phyloP scores from a whole-genome alignment of 2,113 vertebrate species.

The Passer domesticus region DNA sequence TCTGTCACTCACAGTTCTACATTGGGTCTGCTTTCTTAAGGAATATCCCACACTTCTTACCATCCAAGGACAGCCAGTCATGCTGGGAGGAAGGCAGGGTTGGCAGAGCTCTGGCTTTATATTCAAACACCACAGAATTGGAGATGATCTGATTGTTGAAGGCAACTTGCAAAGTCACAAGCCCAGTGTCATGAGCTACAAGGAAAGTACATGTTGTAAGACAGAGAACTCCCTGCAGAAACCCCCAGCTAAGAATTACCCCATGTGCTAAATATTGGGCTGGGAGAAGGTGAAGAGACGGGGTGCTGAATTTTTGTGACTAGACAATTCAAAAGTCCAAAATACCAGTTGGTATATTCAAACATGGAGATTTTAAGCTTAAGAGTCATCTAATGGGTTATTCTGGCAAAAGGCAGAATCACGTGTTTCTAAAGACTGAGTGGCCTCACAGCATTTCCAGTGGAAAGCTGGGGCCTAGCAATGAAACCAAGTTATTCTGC shows the following conservation, averaged over 20 bases:
- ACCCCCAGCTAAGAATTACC: not conserved
- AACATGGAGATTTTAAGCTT: not conserved
- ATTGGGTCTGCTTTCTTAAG: not conserved
- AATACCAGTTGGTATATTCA: not conserved
- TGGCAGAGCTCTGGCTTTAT: constrained; percentile 96
- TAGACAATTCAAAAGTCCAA: not conserved
- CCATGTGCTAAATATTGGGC: not conserved
- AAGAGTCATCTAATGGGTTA: not conserved
- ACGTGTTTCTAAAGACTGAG: not conserved
- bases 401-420: not conserved
- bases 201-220: constrained; percentile 37
- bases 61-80: constrained; percentile 98
- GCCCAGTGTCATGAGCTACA: constrained; percentile 95
- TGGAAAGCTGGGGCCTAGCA: not conserved
- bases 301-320: not conserved
- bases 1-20: not conserved
- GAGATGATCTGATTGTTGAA: constrained; percentile 99
- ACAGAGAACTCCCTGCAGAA: not conserved
- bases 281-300: not conserved
- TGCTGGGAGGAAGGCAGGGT: constrained; percentile 97
- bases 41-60: constrained; percentile 70
- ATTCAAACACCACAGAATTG: constrained; percentile 98
- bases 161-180: constrained; percentile 98
- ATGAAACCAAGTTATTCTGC: not conserved
- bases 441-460: not conserved